Evolutionary conservation across 2,113 vertebrate species (phyloP), one percentile per base, ranked within the genome.

Genomic region (Ia io): DNA sequence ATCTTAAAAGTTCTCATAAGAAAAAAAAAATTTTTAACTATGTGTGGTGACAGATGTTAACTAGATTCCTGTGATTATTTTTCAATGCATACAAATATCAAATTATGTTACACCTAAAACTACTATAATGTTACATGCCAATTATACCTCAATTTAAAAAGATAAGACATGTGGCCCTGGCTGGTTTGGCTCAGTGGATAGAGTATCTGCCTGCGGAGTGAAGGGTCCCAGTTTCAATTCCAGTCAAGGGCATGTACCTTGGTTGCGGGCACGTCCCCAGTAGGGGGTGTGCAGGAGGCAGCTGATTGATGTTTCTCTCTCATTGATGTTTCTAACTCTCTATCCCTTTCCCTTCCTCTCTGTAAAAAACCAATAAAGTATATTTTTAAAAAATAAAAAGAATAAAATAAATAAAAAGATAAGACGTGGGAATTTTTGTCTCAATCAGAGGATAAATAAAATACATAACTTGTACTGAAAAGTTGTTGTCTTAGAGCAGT

Each of bases 391-490:
- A n/a, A n/a, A n/a, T n/a, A n/a, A n/a, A n/a, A n/a, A n/a, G n/a
- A n/a, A n/a, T n/a, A n/a, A n/a, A n/a, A n/a, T n/a, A n/a, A n/a
- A n/a, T 32, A 65, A 32, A 25, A 88, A 59, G 77, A 7, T 32
- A 90, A 6, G 14, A 61, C 16, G 1, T 63, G 37, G 65, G 89
- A 69, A 94, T 17, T 51, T 93, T 37, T 95, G 9, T 35, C 40
- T 61, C 70, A 77, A 76, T 91, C 12, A 63, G 30, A 89, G 30
- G 59, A 17, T 49, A 94, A 83, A 47, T 90, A 85, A 93, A 89
- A 78, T 71, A 25, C 70, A 73, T 35, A 86, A 91, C 70, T 28
- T 30, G 47, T 23, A 63, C 6, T 14, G 28, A 84, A 93, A 88
- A 70, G 9, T 0, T 30, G 32, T 13, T 86, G 4, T 16, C 37